Evolutionary conservation across 2,888 invertebrate species (phyloP).

Genomic region (Drosophila limbata): DNA sequence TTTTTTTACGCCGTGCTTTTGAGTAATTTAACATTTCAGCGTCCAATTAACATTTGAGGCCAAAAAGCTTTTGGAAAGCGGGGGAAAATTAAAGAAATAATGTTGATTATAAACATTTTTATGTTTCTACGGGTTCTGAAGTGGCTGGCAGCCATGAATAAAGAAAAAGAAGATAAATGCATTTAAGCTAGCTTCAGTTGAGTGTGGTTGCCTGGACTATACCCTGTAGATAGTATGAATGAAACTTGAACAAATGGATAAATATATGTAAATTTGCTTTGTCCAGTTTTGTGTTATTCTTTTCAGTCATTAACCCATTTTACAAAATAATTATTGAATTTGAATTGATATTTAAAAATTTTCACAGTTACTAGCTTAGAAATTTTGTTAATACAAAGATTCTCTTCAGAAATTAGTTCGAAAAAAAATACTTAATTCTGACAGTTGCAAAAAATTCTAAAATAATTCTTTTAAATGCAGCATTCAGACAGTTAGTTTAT

Average conservation of each 20-base stretch:
- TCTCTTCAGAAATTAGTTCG: too few relatives aligned
- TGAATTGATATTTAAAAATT: too few relatives aligned
- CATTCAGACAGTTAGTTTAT: too few relatives aligned
- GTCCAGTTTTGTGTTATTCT: background rate
- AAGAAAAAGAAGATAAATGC: background rate
- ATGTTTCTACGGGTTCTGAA: slow-evolving; percentile 22
- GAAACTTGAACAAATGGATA: background rate
- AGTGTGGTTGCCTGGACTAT: background rate
- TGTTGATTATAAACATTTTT: slow-evolving; percentile 62
- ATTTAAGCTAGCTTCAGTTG: background rate
- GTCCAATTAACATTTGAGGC: slow-evolving; percentile 72
- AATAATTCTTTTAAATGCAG: too few relatives aligned
- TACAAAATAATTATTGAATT: too few relatives aligned
- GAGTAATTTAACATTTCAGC: slow-evolving; percentile 69
- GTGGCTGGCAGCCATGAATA: slow-evolving; percentile 10
- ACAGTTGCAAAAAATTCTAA: too few relatives aligned
- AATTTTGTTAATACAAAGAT: too few relatives aligned
- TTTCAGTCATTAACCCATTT: too few relatives aligned
- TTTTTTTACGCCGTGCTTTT: slow-evolving; percentile 42
- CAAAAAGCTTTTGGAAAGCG: slow-evolving; percentile 44
- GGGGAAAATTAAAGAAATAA: slow-evolving; percentile 38
- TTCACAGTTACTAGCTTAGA: too few relatives aligned
- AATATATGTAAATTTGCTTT: background rate
- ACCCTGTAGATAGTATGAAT: background rate
- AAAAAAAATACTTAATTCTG: too few relatives aligned